These are phyloP conservation scores for Colistium nudipinnis DNA, from an alignment of 2,113 vertebrate species.

Conservation along the genomic window DNA sequence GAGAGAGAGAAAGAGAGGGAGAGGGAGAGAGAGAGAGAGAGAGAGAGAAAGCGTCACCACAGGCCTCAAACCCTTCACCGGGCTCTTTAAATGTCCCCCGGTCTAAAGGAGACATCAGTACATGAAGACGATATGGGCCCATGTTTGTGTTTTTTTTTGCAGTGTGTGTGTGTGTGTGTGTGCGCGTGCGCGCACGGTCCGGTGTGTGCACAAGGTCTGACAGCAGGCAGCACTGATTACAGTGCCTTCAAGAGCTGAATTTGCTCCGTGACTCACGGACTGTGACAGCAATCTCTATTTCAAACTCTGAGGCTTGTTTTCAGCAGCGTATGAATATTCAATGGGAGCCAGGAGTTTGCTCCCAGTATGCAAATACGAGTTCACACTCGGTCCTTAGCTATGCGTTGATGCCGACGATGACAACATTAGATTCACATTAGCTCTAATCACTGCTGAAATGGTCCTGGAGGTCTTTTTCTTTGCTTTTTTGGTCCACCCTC, in stretches of 20 bases:
- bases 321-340: conserved; percentile 62
- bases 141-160: not conserved
- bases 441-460: conserved; percentile 15
- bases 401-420: conserved; percentile 23
- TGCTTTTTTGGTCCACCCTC: no score
- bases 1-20: no score
- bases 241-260: conserved; percentile 50
- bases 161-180: not conserved
- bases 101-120: conserved; percentile 38
- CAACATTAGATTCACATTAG: conserved; percentile 40
- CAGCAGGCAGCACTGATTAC: conserved; percentile 63
- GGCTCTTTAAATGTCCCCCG: conserved; percentile 36
- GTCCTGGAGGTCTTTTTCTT: not conserved
- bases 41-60: conserved; percentile 53
- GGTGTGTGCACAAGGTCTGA: conserved; percentile 39
- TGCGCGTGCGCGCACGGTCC: conserved; percentile 10
- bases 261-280: conserved; percentile 55
- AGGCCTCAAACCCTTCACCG: conserved; percentile 42
- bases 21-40: conserved; percentile 46
- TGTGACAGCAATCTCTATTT: conserved; percentile 65
- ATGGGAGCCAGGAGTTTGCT: conserved; percentile 34
- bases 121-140: conserved; percentile 34
- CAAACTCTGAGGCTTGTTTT: conserved; percentile 56
- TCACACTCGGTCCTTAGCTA: conserved; percentile 17
- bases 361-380: conserved; percentile 48